Evolutionary conservation across 2,797 vertebrate genomes (phyloP).

Genomic region (Acanthurus leucopareius): DNA sequence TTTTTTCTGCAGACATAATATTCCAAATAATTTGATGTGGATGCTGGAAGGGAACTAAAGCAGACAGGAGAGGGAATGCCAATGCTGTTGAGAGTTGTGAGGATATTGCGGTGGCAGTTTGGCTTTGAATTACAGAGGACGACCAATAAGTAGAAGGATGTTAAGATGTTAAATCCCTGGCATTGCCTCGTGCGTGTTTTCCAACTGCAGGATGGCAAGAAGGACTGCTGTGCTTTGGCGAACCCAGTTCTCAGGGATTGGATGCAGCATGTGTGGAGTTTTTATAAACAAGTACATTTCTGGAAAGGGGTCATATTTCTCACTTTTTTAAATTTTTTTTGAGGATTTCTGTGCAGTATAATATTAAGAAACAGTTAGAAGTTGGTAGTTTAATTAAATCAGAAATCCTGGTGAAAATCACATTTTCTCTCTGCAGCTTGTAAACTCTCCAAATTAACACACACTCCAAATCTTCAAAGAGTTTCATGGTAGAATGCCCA

Average conservation of each 20-base stretch:
- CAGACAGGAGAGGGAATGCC: slow-evolving; percentile 37
- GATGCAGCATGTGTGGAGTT: slow-evolving; percentile 33
- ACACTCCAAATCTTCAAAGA: too few relatives aligned
- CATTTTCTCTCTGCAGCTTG: too few relatives aligned
- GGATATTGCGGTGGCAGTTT: slow-evolving; percentile 44
- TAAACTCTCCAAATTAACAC: too few relatives aligned
- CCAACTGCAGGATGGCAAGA: slow-evolving; percentile 40
- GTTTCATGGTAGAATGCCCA: too few relatives aligned
- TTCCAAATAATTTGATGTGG: slow-evolving; percentile 52
- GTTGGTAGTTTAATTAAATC: too few relatives aligned
- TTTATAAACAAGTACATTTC: slow-evolving; percentile 8
- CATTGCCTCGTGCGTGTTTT: slow-evolving; percentile 47
- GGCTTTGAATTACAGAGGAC: slow-evolving; percentile 62
- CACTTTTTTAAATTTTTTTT: background rate
- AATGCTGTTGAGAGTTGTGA: slow-evolving; percentile 49
- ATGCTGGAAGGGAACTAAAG: slow-evolving; percentile 56
- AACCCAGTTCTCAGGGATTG: slow-evolving; percentile 29
- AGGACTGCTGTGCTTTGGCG: slow-evolving; percentile 42
- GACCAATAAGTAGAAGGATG: slow-evolving; percentile 53
- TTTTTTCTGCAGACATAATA: slow-evolving; percentile 51
- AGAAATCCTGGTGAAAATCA: too few relatives aligned
- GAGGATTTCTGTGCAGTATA: too few relatives aligned
- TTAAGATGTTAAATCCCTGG: slow-evolving; percentile 56
- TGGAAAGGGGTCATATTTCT: slow-evolving; percentile 27
- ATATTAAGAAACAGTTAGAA: too few relatives aligned